Conservation (phyloP, 1,140 invertebrate genomes). For the Hycleus cichorii region DNA sequence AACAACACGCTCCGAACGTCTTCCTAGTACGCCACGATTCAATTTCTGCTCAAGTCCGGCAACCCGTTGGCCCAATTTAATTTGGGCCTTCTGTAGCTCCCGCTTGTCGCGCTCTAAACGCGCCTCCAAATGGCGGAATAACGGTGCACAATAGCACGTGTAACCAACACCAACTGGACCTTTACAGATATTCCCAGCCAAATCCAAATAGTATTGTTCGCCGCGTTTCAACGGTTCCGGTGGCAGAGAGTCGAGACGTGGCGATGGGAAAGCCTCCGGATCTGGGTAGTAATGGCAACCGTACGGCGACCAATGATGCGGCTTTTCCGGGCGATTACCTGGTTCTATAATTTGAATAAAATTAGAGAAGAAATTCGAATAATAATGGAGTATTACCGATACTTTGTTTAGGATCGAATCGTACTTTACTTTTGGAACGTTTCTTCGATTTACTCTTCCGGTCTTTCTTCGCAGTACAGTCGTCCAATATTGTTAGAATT, state of each 20-base stretch:
- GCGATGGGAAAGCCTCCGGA: slow-evolving; percentile 72
- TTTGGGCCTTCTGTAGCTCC: slow-evolving; percentile 74
- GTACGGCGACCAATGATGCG: slow-evolving; percentile 72
- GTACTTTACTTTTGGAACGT: slow-evolving; percentile 39
- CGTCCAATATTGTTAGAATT: slow-evolving; percentile 36
- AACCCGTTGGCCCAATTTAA: slow-evolving; percentile 72
- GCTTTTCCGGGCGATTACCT: slow-evolving; percentile 35
- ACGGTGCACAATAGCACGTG: slow-evolving; percentile 66
- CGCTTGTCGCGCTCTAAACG: slow-evolving; percentile 77
- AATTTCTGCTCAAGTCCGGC: slow-evolving; percentile 66
- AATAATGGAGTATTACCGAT: background rate
- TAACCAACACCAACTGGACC: slow-evolving; percentile 85
- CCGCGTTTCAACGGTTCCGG: slow-evolving; percentile 78
- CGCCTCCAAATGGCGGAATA: slow-evolving; percentile 81
- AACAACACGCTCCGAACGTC: slow-evolving; percentile 51
- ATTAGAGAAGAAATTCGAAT: background rate
- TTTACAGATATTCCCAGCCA: slow-evolving; percentile 94
- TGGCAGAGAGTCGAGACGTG: slow-evolving; percentile 75
- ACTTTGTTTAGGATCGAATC: slow-evolving; percentile 36
- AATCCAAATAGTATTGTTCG: slow-evolving; percentile 89
- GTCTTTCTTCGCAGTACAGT: slow-evolving; percentile 41
- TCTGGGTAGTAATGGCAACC: slow-evolving; percentile 84
- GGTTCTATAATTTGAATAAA: background rate
- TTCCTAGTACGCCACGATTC: slow-evolving; percentile 49
- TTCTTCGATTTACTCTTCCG: slow-evolving; percentile 39